Evolutionary conservation across 2,888 invertebrate species (phyloP).

Genomic region (Maniola hyperantus): DNA sequence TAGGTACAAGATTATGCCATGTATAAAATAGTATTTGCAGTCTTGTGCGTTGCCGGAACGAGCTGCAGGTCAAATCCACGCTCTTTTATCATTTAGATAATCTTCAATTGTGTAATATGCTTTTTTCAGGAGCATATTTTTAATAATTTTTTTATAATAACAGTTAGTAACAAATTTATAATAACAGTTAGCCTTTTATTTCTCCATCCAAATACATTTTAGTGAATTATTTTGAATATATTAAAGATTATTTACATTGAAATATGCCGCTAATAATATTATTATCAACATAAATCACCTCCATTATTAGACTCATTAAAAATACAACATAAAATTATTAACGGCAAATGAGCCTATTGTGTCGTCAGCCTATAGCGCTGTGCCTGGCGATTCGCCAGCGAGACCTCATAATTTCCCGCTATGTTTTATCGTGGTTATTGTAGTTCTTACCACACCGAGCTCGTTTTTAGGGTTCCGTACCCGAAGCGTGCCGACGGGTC

Average conservation of each 20-base stretch:
- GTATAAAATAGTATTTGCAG: too few relatives aligned
- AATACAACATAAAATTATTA: constrained; percentile 3
- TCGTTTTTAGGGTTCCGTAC: background rate
- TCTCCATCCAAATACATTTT: too few relatives aligned
- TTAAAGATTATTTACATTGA: background rate
- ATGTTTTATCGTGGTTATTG: constrained; percentile 20
- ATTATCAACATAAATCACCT: background rate
- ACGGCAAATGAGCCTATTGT: constrained; percentile 11
- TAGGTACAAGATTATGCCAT: too few relatives aligned
- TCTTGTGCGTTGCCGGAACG: too few relatives aligned
- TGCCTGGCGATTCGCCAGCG: constrained; percentile 27
- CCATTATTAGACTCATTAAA: constrained; percentile 12
- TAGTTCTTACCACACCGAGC: constrained; percentile 11
- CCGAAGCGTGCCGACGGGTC: too few relatives aligned
- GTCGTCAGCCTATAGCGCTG: background rate
- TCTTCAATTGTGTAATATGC: too few relatives aligned
- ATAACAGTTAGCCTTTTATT: too few relatives aligned
- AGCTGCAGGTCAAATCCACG: too few relatives aligned
- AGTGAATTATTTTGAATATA: background rate
- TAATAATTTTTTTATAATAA: too few relatives aligned
- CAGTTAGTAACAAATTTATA: too few relatives aligned
- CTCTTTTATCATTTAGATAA: too few relatives aligned
- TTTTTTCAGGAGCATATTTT: too few relatives aligned
- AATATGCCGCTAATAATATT: background rate
- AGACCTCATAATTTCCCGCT: constrained; percentile 27